phyloP scores from a whole-genome alignment of 2,888 invertebrate species.

The Aspidiotus rigidus region DNA sequence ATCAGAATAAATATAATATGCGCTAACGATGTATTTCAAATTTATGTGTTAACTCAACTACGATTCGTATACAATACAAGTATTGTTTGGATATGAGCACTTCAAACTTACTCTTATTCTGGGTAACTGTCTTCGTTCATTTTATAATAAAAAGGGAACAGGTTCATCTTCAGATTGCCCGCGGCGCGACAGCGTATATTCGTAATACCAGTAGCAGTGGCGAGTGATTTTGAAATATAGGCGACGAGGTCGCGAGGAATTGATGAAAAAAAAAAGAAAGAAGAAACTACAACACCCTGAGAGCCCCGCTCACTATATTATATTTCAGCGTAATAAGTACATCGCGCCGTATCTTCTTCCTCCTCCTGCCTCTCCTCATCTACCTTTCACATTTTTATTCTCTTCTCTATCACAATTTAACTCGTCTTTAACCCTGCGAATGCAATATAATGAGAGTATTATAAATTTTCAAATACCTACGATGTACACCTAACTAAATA shows the following conservation, averaged over 20 bases:
- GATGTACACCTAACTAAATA: slow-evolving; percentile 5
- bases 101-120: too few relatives aligned
- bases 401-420: too few relatives aligned
- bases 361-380: background rate
- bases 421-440: too few relatives aligned
- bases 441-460: too few relatives aligned
- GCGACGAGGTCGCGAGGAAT: slow-evolving; percentile 1
- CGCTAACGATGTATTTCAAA: background rate
- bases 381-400: slow-evolving; percentile 20
- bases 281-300: background rate
- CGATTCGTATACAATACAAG: too few relatives aligned
- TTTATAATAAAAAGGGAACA: slow-evolving; percentile 27
- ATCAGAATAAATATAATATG: background rate
- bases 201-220: slow-evolving; percentile 32
- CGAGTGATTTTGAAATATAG: slow-evolving; percentile 29
- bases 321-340: too few relatives aligned
- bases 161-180: slow-evolving; percentile 26
- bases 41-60: too few relatives aligned
- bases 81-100: too few relatives aligned
- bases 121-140: too few relatives aligned
- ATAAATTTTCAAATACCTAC: too few relatives aligned
- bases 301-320: too few relatives aligned
- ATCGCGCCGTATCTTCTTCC: slow-evolving; percentile 18
- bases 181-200: slow-evolving; percentile 27
- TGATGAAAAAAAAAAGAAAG: slow-evolving; percentile 14